Conservation (phyloP, 1,140 invertebrate species). For the Littorina saxatilis region DNA sequence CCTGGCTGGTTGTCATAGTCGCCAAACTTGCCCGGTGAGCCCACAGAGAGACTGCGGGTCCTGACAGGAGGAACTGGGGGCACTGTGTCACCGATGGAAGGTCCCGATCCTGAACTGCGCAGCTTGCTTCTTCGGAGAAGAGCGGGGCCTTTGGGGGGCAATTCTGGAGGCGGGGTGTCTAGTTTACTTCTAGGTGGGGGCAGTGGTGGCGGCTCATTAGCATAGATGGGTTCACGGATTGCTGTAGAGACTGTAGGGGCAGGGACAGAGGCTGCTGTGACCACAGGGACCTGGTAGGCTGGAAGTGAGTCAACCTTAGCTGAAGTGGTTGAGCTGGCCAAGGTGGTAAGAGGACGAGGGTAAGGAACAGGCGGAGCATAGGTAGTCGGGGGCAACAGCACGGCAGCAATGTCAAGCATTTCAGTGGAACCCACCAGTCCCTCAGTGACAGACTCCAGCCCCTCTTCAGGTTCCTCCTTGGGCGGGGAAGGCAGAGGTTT, state of each 20-base stretch:
- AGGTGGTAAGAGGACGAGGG: constrained; percentile 19
- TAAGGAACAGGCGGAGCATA: constrained; percentile 34
- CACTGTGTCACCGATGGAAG: constrained; percentile 13
- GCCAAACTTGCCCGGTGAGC: constrained; percentile 31
- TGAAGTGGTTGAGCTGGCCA: not conserved
- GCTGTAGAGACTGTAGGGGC: not conserved
- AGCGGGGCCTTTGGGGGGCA: constrained; percentile 69
- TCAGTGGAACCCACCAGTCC: not conserved
- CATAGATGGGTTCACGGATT: constrained; percentile 59
- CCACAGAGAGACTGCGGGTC: constrained; percentile 43
- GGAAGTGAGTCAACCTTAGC: not conserved
- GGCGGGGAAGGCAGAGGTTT: constrained; percentile 18
- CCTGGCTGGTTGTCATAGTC: constrained; percentile 29
- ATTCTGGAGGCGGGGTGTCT: constrained; percentile 59
- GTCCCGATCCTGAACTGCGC: constrained; percentile 10
- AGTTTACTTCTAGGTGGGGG: constrained; percentile 40
- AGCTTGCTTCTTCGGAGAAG: constrained; percentile 51
- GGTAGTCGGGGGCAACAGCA: constrained; percentile 13
- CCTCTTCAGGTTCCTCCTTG: constrained; percentile 20
- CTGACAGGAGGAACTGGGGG: constrained; percentile 59
- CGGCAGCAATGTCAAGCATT: not conserved
- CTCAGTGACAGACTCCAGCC: not conserved
- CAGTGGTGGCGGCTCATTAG: constrained; percentile 49
- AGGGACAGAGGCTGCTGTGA: not conserved
- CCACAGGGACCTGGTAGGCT: not conserved